Evolutionary conservation across 2,888 invertebrate genomes (phyloP), one percentile per base, ranked within the genome.

Genomic region (Drosophila mimetica): DNA sequence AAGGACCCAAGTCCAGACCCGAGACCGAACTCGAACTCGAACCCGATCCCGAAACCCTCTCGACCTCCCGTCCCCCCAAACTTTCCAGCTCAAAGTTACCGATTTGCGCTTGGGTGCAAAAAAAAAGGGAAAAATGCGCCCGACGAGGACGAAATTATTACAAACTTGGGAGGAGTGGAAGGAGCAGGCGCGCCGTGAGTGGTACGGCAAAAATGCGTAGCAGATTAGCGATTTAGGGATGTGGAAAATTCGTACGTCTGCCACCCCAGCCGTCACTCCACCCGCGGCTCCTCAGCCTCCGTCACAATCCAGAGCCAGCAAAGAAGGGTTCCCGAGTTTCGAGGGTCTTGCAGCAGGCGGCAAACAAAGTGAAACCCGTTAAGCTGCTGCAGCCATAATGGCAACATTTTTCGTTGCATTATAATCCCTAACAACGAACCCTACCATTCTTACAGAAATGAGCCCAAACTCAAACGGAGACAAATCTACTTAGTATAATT

Each of bases 151-250:
- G 55, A 88, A 83, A 83, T 83, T 88, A 83, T 83, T 77, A 85
- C 82, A 69, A 88, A 37, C n/a, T 59, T 32, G 47, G 47, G 32
- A 32, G 60, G 14, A n/a, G 32, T 39, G 61, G 32, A n/a, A 22
- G 63, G 37, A 34, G 37, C 41, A 55, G 30, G 34, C 57, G 44
- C 36, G 16, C 48, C 25, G 64, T 22, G 59, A 50, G 63, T 46
- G 71, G 77, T 74, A 72, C 58, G 72, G 85, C 60, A 82, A 79
- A 81, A 85, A 86, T 80, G 89, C 77, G 77, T 80, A 77, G 77
- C 81, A 89, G 89, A 89, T 89, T 90, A 85, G 77, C 75, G 84
- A 90, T 88, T 90, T 85, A 89, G 86, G 84, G 88, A 90, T 89
- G 90, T 83, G 88, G 90, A 88, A 88, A 89, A 76, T 76, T 81